Evolutionary conservation across 2,113 vertebrate species (phyloP), one percentile per base, ranked within the genome.

Genomic region (Orthonyx spaldingii): DNA sequence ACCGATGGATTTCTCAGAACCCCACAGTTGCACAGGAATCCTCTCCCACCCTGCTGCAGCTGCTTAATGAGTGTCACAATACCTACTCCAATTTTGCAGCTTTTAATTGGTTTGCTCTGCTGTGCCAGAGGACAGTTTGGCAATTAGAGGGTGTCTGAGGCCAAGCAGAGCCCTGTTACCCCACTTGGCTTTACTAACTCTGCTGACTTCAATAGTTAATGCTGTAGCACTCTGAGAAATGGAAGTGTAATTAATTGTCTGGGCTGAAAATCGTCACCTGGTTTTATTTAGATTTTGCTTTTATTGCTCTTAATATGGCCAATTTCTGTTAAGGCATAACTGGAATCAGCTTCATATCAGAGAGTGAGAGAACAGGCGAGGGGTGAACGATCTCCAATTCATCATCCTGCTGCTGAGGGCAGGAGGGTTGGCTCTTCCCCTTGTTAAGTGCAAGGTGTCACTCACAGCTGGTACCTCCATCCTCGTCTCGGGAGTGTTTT

Each of bases 21-120:
- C n/a, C 89, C n/a, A 53, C 44, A 1, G 37, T 6, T 28, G 27
- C 9, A 0, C 55, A 27, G 70, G 89, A 63, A 72, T 89, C n/a
- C 35, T 71, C 44, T 33, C 44, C 46, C n/a, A 4, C 33, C 37
- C 61, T 82, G 70, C 61, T 82, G 77, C 8, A 10, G 37, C 44
- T 11, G 9, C 57, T 57, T 90, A 82, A 69, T 59, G 68, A 94
- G 47, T 47, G 46, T 28, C 84, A 84, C 72, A 44, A 20, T n/a
- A 63, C 77, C 84, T 17, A 6, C 47, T 90, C 82, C 77, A 24
- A 19, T 93, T 86, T 83, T 64, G 8, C 55, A 80, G 79, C 59
- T 92, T 90, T 90, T 92, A 95, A 92, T 88, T 96, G 92, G 55
- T 69, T 96, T 88, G n/a, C 81, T 84, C 28, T 49, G 55, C 71